Evolutionary conservation across 2,888 invertebrate species (phyloP).

Genomic region (Cybosia mesomella): DNA sequence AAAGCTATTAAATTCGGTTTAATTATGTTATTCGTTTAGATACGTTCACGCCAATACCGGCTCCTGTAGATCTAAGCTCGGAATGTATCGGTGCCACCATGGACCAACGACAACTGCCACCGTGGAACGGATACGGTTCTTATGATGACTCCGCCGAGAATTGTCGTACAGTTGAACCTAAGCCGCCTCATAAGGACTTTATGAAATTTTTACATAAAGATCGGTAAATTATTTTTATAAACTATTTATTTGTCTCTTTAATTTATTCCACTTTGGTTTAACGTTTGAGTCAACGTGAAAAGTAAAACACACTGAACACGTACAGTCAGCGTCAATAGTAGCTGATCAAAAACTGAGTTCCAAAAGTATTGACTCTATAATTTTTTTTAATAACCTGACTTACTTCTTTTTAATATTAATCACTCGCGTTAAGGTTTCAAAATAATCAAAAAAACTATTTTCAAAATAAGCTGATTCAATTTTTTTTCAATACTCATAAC

Average conservation of each 20-base stretch:
- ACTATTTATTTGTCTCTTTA: background rate
- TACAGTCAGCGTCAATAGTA: no score
- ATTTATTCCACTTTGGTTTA: background rate
- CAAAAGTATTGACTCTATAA: no score
- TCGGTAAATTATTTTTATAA: constrained; percentile 76
- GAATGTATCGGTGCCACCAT: constrained; percentile 65
- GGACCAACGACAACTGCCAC: constrained; percentile 88
- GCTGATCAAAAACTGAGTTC: no score
- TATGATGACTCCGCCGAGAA: constrained; percentile 96
- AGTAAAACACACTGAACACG: no score
- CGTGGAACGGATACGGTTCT: constrained; percentile 96
- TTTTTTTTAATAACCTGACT: no score
- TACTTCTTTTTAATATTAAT: no score
- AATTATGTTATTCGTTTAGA: constrained; percentile 66
- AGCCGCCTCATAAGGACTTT: constrained; percentile 92
- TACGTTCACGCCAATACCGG: constrained; percentile 88
- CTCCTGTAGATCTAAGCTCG: constrained; percentile 73
- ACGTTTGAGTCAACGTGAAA: no score
- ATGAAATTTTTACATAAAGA: constrained; percentile 94
- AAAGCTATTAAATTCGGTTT: background rate
- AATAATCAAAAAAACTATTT: no score
- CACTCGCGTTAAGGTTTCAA: no score
- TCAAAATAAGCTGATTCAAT: no score
- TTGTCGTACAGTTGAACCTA: constrained; percentile 93
- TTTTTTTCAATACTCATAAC: no score